These are phyloP conservation scores for Mya arenaria DNA, from an alignment of 1,140 invertebrate species.

Conservation along the genomic window DNA sequence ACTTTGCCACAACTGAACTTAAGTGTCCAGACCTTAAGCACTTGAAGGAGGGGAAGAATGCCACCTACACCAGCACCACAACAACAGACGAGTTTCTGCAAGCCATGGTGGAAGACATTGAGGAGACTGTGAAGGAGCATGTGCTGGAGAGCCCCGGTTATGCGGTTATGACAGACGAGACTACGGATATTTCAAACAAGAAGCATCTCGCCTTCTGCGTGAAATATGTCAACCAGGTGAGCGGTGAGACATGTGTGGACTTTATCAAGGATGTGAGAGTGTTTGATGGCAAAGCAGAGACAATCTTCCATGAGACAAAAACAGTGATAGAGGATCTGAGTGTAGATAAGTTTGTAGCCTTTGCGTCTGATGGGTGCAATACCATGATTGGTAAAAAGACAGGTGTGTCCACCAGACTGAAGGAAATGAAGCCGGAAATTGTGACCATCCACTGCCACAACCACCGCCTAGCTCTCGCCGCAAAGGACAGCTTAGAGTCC, in stretches of 20 bases:
- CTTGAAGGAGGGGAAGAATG: background rate
- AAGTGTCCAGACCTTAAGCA: background rate
- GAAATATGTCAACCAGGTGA: conserved; percentile 11
- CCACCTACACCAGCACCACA: conserved; percentile 23
- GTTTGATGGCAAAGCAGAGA: conserved; percentile 17
- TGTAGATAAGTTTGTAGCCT: conserved; percentile 28
- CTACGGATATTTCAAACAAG: conserved; percentile 7
- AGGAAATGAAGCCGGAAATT: conserved; percentile 35
- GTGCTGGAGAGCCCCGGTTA: conserved; percentile 18
- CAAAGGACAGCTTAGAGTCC: conserved; percentile 23
- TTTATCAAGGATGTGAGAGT: conserved; percentile 13
- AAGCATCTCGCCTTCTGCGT: conserved; percentile 35
- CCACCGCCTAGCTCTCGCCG: conserved; percentile 6
- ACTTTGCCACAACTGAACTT: background rate
- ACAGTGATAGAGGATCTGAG: background rate
- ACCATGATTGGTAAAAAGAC: conserved; percentile 35
- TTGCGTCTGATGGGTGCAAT: conserved; percentile 38
- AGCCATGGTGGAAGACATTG: background rate
- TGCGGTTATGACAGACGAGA: conserved; percentile 16
- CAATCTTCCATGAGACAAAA: conserved; percentile 19
- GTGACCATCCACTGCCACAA: conserved; percentile 23
- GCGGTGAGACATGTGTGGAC: conserved; percentile 10
- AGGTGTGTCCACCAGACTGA: conserved; percentile 12
- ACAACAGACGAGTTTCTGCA: background rate
- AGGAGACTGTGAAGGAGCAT: background rate